These are phyloP conservation scores for Drosophila neotestacea DNA, from an alignment of 2,888 invertebrate genomes.

Conservation along the genomic window DNA sequence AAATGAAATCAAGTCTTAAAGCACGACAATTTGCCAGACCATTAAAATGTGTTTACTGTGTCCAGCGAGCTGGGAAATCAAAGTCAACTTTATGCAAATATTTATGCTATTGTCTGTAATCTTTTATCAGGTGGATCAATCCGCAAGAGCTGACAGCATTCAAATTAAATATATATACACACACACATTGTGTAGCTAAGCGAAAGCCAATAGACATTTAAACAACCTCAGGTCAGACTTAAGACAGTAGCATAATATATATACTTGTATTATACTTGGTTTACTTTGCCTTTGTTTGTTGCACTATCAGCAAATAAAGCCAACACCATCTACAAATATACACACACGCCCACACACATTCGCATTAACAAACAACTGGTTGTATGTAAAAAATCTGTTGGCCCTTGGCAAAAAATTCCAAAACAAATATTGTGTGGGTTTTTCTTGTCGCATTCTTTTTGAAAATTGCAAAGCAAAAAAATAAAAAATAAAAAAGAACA, in stretches of 20 bases:
- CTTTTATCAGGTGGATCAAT: constrained; percentile 29
- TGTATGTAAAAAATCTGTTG: constrained; percentile 44
- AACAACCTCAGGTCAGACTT: constrained; percentile 39
- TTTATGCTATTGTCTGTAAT: constrained; percentile 34
- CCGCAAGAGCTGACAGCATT: constrained; percentile 1
- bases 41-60: constrained; percentile 25
- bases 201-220: constrained; percentile 47
- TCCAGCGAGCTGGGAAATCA: constrained; percentile 17
- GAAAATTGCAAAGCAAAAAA: constrained; percentile 28
- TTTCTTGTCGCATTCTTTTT: constrained; percentile 36
- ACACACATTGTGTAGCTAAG: constrained; percentile 26
- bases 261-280: constrained; percentile 33
- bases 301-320: constrained; percentile 62
- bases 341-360: constrained; percentile 18
- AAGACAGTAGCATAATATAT: constrained; percentile 27
- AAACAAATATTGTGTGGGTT: constrained; percentile 51
- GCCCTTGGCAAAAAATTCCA: constrained; percentile 43
- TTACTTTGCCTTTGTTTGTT: constrained; percentile 44
- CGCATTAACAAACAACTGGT: constrained; percentile 14
- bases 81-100: constrained; percentile 40
- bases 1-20: background rate
- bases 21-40: constrained; percentile 10
- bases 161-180: background rate
- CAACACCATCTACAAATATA: constrained; percentile 48
- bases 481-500: constrained; percentile 10